phyloP scores from a whole-genome alignment of 2,113 vertebrate species.

The Dicrurus megarhynchus region DNA sequence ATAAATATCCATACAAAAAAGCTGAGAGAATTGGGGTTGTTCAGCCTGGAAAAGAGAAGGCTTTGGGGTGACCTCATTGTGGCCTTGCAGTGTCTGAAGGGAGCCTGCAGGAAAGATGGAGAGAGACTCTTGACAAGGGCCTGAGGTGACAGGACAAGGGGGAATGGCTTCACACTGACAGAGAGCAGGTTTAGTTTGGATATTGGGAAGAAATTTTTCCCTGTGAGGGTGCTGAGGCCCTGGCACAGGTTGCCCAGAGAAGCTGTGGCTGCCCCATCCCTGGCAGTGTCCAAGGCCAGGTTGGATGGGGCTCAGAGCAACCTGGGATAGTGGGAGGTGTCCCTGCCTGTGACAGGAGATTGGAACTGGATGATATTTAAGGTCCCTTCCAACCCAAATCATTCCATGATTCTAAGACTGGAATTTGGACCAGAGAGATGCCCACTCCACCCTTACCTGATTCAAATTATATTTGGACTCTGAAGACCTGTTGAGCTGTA shows the following conservation, averaged over 20 bases:
- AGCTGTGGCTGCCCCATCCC: neutral
- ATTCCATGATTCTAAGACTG: neutral
- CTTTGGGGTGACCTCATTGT: neutral
- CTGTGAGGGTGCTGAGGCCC: neutral
- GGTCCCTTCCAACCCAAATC: neutral
- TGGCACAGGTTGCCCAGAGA: neutral
- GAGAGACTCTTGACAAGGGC: neutral
- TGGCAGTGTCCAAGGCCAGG: rapidly evolving
- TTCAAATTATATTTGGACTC: neutral
- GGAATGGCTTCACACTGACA: neutral
- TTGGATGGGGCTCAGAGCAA: neutral
- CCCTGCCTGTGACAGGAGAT: neutral
- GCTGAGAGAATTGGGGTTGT: neutral
- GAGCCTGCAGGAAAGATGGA: neutral
- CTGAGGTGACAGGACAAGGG: neutral
- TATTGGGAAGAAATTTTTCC: rapidly evolving
- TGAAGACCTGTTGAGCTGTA: neutral
- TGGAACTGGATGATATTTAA: neutral
- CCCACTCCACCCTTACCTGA: neutral
- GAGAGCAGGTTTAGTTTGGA: rapidly evolving
- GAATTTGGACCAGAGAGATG: neutral
- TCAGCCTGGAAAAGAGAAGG: neutral
- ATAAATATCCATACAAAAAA: neutral
- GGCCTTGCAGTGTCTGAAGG: rapidly evolving
- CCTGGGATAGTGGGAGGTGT: neutral